A percentile compares a stretch with the other conserved stretches of the same genome.
phyloP scores from a whole-genome alignment of 1,140 invertebrate genomes.

The Pachyrhynchus sulphureomaculatus region DNA sequence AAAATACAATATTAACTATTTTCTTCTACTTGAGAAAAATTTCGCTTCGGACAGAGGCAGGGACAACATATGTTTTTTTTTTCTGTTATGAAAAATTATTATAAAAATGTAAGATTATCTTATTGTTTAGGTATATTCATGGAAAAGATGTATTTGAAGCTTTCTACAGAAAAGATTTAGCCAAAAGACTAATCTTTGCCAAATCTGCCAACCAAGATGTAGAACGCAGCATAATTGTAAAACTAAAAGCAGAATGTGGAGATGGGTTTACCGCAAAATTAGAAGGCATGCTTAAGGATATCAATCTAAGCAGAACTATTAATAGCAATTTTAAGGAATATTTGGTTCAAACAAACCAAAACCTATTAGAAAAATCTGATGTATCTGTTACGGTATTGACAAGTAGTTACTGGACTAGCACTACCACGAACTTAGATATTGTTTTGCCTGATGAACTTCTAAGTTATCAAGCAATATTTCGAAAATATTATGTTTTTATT shows the following conservation, averaged over 20 bases:
- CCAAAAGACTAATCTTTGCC: slow-evolving; percentile 91
- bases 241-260: slow-evolving; percentile 97
- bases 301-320: slow-evolving; percentile 95
- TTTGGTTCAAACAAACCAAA: slow-evolving; percentile 54
- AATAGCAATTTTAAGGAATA: slow-evolving; percentile 87
- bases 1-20: too few relatives aligned
- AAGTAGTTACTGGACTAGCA: slow-evolving; percentile 97
- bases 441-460: slow-evolving; percentile 87
- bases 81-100: too few relatives aligned
- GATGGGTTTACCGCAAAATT: slow-evolving; percentile 95
- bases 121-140: slow-evolving; percentile 81
- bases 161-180: slow-evolving; percentile 97
- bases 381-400: slow-evolving; percentile 93
- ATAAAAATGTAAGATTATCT: too few relatives aligned
- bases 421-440: slow-evolving; percentile 84
- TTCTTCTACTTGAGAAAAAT: too few relatives aligned
- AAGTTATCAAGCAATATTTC: slow-evolving; percentile 90
- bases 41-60: too few relatives aligned
- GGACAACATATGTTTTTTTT: too few relatives aligned
- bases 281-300: slow-evolving; percentile 99
- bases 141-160: slow-evolving; percentile 99
- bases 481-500: slow-evolving; percentile 94
- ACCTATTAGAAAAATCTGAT: slow-evolving; percentile 65
- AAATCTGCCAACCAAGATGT: slow-evolving; percentile 99
- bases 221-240: slow-evolving; percentile 97